phyloP scores from a whole-genome alignment of 1,140 invertebrate genomes.

The Phocides pigmalion region DNA sequence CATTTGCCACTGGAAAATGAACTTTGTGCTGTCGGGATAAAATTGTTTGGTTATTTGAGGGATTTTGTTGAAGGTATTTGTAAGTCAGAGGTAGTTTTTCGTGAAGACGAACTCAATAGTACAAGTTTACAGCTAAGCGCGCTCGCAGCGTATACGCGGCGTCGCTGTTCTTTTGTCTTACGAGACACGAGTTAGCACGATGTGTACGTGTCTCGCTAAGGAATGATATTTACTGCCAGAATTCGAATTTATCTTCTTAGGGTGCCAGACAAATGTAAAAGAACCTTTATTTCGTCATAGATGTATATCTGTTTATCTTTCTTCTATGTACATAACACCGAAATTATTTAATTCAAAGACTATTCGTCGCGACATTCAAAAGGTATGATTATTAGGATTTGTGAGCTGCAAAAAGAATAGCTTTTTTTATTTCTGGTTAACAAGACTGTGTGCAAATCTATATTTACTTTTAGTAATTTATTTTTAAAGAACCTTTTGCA shows the following conservation, averaged over 20 bases:
- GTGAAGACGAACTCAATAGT: conserved; percentile 28
- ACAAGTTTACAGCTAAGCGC: conserved; percentile 20
- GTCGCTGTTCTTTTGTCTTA: conserved; percentile 24
- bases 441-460: no score
- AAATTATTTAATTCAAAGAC: no score
- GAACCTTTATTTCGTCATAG: no score
- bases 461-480: no score
- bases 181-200: conserved; percentile 11
- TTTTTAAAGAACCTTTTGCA: no score
- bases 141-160: conserved; percentile 18
- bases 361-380: no score
- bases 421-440: no score
- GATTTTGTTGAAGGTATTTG: conserved; percentile 24
- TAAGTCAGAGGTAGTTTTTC: conserved; percentile 31
- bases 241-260: background rate
- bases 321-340: no score
- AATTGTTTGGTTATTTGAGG: background rate
- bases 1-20: background rate
- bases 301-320: no score
- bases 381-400: no score
- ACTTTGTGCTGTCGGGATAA: background rate
- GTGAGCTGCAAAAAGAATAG: no score
- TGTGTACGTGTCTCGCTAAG: background rate
- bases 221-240: background rate
- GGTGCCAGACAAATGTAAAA: no score